Evolutionary conservation across 2,888 invertebrate genomes (phyloP).

Genomic region (Sarcophaga variegata): DNA sequence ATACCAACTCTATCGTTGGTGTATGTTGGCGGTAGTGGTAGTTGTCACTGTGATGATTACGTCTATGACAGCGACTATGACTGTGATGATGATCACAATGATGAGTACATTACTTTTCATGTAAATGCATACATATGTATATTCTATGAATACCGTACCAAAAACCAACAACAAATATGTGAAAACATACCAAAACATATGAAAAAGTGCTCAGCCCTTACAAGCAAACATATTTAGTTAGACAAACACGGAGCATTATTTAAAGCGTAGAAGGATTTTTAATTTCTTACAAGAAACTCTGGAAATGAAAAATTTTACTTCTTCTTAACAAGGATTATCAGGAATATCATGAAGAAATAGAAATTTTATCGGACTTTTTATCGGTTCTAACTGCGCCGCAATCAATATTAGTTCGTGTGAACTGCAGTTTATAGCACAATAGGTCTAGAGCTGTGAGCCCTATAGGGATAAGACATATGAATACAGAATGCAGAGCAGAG

Average conservation of each 20-base stretch:
- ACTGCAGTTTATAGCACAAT: too few relatives aligned
- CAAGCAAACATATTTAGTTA: not conserved
- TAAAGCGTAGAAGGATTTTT: constrained; percentile 3
- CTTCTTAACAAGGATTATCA: too few relatives aligned
- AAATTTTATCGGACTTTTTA: too few relatives aligned
- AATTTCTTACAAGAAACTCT: not conserved
- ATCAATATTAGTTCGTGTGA: too few relatives aligned
- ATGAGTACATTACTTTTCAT: constrained; percentile 64
- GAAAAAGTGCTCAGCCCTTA: constrained; percentile 9
- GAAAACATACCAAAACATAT: constrained; percentile 24
- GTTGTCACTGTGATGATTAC: not conserved
- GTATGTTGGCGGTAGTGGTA: not conserved
- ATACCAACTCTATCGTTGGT: not conserved
- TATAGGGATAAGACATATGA: too few relatives aligned
- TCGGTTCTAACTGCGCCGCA: too few relatives aligned
- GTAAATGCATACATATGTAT: constrained; percentile 56
- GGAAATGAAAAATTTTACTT: not conserved
- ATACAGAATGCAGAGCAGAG: too few relatives aligned
- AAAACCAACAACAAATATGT: constrained; percentile 12
- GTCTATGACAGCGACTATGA: not conserved
- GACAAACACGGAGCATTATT: constrained; percentile 15
- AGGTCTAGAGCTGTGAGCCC: too few relatives aligned
- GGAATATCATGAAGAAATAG: too few relatives aligned
- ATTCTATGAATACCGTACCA: not conserved
- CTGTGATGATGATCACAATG: constrained; percentile 7